A percentile compares a stretch with the other conserved stretches of the same genome.
These are phyloP conservation scores for Tautogolabrus adspersus DNA, from an alignment of 2,113 vertebrate species.

Conservation along the genomic window DNA sequence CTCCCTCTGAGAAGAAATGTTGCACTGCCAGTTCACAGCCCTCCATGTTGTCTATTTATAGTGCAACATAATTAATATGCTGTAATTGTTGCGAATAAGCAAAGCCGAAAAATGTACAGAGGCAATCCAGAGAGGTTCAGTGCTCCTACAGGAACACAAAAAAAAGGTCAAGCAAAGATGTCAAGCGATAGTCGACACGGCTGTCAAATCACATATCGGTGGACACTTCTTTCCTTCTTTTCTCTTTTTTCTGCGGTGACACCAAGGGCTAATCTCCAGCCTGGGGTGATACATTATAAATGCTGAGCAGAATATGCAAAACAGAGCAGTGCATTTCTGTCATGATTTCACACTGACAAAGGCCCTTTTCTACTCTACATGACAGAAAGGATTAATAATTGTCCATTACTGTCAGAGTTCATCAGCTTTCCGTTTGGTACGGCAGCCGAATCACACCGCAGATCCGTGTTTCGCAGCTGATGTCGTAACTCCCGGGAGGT, in stretches of 20 bases:
- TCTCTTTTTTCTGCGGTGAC: constrained; percentile 4
- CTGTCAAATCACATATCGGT: constrained; percentile 53
- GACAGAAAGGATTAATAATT: constrained; percentile 64
- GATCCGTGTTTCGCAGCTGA: constrained; percentile 42
- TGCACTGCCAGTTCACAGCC: constrained; percentile 48
- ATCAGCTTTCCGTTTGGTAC: constrained; percentile 50
- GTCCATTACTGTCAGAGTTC: constrained; percentile 61
- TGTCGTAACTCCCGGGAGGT: constrained; percentile 46
- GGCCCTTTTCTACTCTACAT: constrained; percentile 26
- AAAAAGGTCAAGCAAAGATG: constrained; percentile 25
- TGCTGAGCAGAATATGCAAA: constrained; percentile 55
- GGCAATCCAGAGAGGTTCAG: not conserved
- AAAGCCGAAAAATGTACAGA: constrained; percentile 29
- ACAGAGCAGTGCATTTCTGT: constrained; percentile 32
- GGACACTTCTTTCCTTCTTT: constrained; percentile 28
- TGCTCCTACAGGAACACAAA: not conserved
- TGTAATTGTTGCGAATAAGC: constrained; percentile 47
- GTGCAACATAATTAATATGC: constrained; percentile 58
- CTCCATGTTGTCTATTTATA: constrained; percentile 57
- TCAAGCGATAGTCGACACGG: constrained; percentile 37
- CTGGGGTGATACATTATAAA: constrained; percentile 39
- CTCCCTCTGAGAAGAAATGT: constrained; percentile 52
- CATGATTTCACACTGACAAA: constrained; percentile 51
- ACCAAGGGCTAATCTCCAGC: constrained; percentile 36
- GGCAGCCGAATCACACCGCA: not conserved